phyloP scores from a whole-genome alignment of 2,113 vertebrate genomes.

The Varanus salvator region DNA sequence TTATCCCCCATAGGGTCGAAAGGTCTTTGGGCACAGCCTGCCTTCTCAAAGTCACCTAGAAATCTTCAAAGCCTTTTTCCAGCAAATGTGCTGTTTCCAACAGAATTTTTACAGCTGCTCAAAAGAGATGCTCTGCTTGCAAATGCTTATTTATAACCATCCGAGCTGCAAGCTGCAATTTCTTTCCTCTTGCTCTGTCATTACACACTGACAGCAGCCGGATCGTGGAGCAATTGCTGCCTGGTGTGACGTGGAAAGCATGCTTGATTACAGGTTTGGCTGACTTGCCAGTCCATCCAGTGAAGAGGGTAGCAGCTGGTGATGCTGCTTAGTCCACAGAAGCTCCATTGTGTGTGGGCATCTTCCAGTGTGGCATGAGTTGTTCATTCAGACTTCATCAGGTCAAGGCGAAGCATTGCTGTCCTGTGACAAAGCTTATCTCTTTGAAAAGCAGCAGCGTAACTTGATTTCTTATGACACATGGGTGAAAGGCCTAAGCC shows the following conservation, averaged over 20 bases:
- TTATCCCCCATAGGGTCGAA: neutral
- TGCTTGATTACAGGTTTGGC: constrained; percentile 66
- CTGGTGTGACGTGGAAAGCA: constrained; percentile 61
- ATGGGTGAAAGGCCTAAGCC: no score
- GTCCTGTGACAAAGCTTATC: neutral
- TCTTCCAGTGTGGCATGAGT: neutral
- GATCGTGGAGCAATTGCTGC: constrained; percentile 58
- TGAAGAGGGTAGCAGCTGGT: constrained; percentile 20
- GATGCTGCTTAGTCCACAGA: neutral
- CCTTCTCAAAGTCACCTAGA: constrained; percentile 3
- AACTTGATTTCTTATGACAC: no score
- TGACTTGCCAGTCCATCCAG: constrained; percentile 37
- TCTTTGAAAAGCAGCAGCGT: neutral
- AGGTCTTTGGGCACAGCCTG: neutral
- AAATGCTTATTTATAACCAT: constrained; percentile 63
- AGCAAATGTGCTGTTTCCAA: constrained; percentile 4
- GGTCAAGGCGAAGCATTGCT: neutral
- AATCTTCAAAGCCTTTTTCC: constrained; percentile 35
- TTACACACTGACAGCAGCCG: constrained; percentile 61
- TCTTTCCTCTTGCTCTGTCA: constrained; percentile 65
- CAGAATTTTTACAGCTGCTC: constrained; percentile 41
- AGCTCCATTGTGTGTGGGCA: neutral
- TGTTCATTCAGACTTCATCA: neutral
- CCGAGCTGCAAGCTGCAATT: constrained; percentile 66
- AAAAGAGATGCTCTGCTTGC: constrained; percentile 52